phyloP scores from a whole-genome alignment of 2,113 vertebrate genomes.

The Seriola dumerili region DNA sequence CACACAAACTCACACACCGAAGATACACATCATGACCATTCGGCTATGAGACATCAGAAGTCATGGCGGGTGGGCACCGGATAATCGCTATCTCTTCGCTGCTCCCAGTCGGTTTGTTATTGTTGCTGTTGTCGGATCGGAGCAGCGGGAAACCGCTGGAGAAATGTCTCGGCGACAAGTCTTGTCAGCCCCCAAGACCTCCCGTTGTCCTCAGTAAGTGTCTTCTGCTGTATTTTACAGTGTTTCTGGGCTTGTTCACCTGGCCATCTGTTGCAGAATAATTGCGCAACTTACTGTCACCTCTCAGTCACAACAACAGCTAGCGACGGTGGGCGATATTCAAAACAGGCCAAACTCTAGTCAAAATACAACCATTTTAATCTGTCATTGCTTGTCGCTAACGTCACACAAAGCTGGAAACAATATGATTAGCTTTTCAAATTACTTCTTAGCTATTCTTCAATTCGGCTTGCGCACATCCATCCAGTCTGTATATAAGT shows the following conservation, averaged over 20 bases:
- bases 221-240: background rate
- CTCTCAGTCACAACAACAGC: background rate
- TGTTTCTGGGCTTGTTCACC: background rate
- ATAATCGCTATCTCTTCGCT: conserved; percentile 47
- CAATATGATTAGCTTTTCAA: background rate
- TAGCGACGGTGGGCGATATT: background rate
- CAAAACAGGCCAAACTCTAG: background rate
- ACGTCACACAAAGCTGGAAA: background rate
- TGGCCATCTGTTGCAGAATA: background rate
- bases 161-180: conserved; percentile 57
- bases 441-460: background rate
- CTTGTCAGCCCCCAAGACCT: conserved; percentile 60
- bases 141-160: conserved; percentile 58
- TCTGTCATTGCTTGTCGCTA: fast-evolving
- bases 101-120: conserved; percentile 66
- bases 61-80: conserved; percentile 73
- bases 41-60: conserved; percentile 71
- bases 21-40: background rate
- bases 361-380: background rate
- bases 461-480: conserved; percentile 2
- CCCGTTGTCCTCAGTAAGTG: conserved; percentile 87
- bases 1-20: background rate
- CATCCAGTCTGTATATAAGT: background rate
- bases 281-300: conserved; percentile 8
- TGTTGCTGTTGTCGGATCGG: conserved; percentile 56